Base-by-base conservation (phyloP, 2,888 invertebrate genomes). In the Lithophane leautieri region DNA sequence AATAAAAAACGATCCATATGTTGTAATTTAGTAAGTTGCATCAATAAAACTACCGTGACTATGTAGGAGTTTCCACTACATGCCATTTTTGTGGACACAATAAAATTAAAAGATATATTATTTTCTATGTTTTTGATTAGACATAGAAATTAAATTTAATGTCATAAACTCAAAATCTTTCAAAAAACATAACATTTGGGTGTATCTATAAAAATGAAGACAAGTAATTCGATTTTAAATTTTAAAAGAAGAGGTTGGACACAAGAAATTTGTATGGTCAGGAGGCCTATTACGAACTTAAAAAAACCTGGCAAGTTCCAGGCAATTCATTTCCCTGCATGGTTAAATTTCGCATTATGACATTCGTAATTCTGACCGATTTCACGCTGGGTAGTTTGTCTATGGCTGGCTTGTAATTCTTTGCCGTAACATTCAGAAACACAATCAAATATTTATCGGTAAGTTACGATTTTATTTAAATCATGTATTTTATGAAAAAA, bases 131-230 rank as follows among this genome's bases (percentile, higher is more conserved):
- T 22, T 52, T 52, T 52, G 52, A 52, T 52, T 52, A 52, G 52
- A 52, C 52, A 52, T 52, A 52, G 9, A 52, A 52, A 52, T 52
- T 52, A 52, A 52, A 52, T 22, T 52, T 52, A 52, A 52, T 52
- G 52, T 52, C 52, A 52, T 52, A 52, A 52, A 52, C 52, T 52
- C 52, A 52, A 52, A 61, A 61, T 61, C 61, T 61, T 61, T 61
- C 28, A 28, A 61, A 61, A 61, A 61, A 61, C 61, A 60, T 60
- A 61, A 61, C 61, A 61, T 61, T 61, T 61, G 34, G 61, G 61
- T 61, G 34, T 34, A 25, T 25, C 9, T 61, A 28, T 60, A 34
- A 61, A 61, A 34, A 61, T 28, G 25, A 61, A 61, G 34, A 28
- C 61, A 61, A 61, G 61, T 28, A 61, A 61, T 61, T 61, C 25